Evolutionary conservation across 2,113 vertebrate species (phyloP).

Genomic region (Chroicocephalus ridibundus): DNA sequence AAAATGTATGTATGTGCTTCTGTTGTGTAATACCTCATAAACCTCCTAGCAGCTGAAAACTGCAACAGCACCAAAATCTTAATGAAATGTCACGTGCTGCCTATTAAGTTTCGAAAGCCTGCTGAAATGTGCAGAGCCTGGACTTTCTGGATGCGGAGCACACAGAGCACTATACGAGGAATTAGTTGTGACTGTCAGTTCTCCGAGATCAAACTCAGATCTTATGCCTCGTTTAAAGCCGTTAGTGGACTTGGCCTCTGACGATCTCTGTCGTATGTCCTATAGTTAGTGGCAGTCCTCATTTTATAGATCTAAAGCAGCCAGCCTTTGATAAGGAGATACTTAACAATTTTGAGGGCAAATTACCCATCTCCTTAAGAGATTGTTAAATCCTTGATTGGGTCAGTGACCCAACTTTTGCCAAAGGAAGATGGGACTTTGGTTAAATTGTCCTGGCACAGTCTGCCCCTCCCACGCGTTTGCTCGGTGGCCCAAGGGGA

Average conservation of each 20-base stretch:
- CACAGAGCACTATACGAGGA: background rate
- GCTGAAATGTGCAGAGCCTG: conserved; percentile 2
- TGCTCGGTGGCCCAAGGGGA: background rate
- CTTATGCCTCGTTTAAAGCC: conserved; percentile 23
- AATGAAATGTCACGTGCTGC: conserved; percentile 10
- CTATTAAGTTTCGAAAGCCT: background rate
- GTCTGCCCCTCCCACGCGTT: fast-evolving
- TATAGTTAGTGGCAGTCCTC: background rate
- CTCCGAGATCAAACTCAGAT: background rate
- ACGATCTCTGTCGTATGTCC: background rate
- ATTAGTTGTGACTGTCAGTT: background rate
- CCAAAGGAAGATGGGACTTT: background rate
- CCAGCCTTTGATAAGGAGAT: background rate
- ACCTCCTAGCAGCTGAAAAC: conserved; percentile 2
- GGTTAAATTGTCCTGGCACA: fast-evolving
- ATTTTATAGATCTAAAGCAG: background rate
- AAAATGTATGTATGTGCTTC: background rate
- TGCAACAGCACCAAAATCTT: background rate
- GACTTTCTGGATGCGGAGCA: background rate
- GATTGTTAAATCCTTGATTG: background rate
- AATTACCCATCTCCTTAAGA: background rate
- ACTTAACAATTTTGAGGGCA: background rate
- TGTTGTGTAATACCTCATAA: conserved; percentile 3
- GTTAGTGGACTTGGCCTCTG: background rate
- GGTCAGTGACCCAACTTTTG: background rate